Evolutionary conservation across 1,140 invertebrate genomes (phyloP).

Genomic region (Chelonus insularis): DNA sequence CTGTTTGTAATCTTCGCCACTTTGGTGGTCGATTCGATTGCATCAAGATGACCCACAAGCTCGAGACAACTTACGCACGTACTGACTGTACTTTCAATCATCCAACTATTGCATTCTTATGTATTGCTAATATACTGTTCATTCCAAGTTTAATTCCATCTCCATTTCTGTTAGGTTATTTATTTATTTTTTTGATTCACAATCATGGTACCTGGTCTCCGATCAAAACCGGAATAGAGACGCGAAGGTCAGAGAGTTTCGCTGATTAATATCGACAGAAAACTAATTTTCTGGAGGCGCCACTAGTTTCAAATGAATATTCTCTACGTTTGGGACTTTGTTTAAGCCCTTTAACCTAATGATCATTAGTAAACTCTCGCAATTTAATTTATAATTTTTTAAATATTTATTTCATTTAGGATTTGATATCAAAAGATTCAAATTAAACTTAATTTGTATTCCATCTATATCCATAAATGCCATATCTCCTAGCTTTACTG

Average conservation of each 20-base stretch:
- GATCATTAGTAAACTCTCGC: conserved; percentile 20
- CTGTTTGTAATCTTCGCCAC: conserved; percentile 34
- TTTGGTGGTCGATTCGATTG: conserved; percentile 42
- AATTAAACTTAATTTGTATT: too few species aligned
- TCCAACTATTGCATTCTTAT: conserved; percentile 10
- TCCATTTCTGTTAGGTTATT: conserved; percentile 5
- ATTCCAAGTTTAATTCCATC: conserved; percentile 25
- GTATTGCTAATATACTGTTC: conserved; percentile 24
- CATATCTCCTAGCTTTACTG: too few species aligned
- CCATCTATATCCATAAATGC: too few species aligned
- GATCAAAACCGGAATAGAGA: conserved; percentile 11
- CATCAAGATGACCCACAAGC: conserved; percentile 20
- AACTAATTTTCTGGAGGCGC: conserved; percentile 24
- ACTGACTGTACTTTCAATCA: conserved; percentile 23
- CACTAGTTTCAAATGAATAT: conserved; percentile 14
- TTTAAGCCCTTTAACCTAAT: conserved; percentile 20
- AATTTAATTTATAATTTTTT: too few species aligned
- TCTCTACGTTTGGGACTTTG: neutral
- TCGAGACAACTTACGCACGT: conserved; percentile 24
- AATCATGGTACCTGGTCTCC: neutral
- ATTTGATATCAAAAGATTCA: too few species aligned
- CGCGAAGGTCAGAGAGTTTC: conserved; percentile 1
- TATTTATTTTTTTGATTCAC: conserved; percentile 2
- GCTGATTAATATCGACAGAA: conserved; percentile 23
- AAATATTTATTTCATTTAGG: too few species aligned